Conservation (phyloP, 1,140 invertebrate species). For the Megalopta genalis region DNA sequence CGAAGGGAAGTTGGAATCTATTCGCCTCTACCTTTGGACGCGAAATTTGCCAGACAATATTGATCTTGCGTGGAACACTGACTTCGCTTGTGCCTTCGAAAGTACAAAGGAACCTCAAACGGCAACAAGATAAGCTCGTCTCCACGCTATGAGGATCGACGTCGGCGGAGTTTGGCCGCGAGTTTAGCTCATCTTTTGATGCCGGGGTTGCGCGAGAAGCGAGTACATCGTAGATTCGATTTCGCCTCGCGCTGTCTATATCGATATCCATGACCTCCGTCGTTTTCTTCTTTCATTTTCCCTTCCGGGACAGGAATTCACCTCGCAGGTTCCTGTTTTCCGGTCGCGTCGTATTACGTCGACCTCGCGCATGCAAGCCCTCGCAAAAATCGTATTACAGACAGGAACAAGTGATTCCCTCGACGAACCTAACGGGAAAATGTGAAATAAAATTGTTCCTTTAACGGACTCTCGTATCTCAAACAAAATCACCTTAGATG, state of each 20-base stretch:
- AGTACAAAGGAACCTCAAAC: conserved; percentile 41
- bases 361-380: background rate
- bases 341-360: conserved; percentile 13
- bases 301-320: conserved; percentile 18
- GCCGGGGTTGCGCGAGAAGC: conserved; percentile 40
- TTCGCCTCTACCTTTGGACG: conserved; percentile 8
- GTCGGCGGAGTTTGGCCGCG: conserved; percentile 35
- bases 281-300: conserved; percentile 3
- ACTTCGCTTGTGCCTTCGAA: conserved; percentile 17
- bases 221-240: conserved; percentile 46
- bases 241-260: conserved; percentile 29
- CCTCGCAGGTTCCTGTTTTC: conserved; percentile 34
- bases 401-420: background rate
- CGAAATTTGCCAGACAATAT: conserved; percentile 42
- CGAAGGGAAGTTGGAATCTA: conserved; percentile 30
- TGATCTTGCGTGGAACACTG: conserved; percentile 23
- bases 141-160: conserved; percentile 32
- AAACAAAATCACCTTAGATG: background rate
- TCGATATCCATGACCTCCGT: conserved; percentile 23
- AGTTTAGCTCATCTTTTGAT: conserved; percentile 45
- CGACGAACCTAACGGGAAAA: background rate
- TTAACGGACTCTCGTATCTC: background rate
- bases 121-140: conserved; percentile 48
- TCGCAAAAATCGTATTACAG: background rate
- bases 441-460: background rate